A percentile compares a stretch with the other conserved stretches of the same genome.
These are phyloP conservation scores for Decapterus maruadsi DNA, from an alignment of 2,797 vertebrate genomes.

Conservation along the genomic window DNA sequence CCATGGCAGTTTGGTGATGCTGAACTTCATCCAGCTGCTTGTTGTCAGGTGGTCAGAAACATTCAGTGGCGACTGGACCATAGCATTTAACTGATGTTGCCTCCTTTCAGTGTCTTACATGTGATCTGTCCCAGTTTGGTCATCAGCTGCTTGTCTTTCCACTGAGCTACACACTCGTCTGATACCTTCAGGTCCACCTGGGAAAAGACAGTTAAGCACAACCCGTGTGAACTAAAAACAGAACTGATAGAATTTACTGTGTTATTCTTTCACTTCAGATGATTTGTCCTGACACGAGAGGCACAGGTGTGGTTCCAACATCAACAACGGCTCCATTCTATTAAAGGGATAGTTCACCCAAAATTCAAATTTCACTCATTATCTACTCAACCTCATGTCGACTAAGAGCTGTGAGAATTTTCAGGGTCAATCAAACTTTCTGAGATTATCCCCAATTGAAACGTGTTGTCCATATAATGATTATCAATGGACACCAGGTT, in stretches of 20 bases:
- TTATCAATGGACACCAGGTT: too few species aligned
- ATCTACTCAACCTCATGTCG: too few species aligned
- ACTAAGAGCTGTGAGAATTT: too few species aligned
- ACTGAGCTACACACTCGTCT: constrained; percentile 89
- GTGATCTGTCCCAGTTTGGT: constrained; percentile 94
- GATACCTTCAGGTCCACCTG: constrained; percentile 93
- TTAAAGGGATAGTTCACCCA: too few species aligned
- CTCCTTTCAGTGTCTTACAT: constrained; percentile 94
- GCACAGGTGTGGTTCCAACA: neutral
- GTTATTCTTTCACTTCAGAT: neutral
- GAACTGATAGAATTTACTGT: neutral
- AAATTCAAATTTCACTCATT: too few species aligned
- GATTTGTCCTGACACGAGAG: neutral
- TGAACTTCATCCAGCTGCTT: too few species aligned
- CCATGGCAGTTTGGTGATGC: constrained; percentile 37
- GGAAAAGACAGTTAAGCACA: neutral
- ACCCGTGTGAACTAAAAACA: neutral
- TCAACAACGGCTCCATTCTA: neutral
- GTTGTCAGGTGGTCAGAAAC: constrained; percentile 21
- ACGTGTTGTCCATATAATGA: too few species aligned
- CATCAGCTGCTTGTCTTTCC: constrained; percentile 93
- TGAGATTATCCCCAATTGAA: too few species aligned
- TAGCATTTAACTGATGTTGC: constrained; percentile 93
- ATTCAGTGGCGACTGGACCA: constrained; percentile 1
- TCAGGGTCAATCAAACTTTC: too few species aligned